phyloP scores from a whole-genome alignment of 2,113 vertebrate genomes.

The Pangasianodon hypophthalmus region DNA sequence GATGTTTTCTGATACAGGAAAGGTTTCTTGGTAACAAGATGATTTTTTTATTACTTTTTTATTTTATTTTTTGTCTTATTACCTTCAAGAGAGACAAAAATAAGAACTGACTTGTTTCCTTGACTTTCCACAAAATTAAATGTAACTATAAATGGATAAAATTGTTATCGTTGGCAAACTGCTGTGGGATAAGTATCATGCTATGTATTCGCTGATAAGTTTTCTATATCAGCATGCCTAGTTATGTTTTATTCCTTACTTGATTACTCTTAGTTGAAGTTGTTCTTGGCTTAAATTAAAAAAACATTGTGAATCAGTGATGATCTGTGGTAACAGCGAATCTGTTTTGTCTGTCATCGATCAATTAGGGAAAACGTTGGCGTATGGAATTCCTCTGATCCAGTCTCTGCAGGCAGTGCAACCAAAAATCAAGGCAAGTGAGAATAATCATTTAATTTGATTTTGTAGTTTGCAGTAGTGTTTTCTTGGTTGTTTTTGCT shows the following conservation, averaged over 20 bases:
- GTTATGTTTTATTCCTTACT: neutral
- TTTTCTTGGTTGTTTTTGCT: neutral
- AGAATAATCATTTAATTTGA: neutral
- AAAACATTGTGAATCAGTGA: neutral
- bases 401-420: conserved; percentile 83
- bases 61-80: neutral
- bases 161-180: neutral
- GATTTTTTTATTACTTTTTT: too few relatives aligned
- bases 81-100: neutral
- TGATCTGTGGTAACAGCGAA: neutral
- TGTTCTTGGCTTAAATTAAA: neutral
- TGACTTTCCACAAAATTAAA: neutral
- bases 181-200: too few relatives aligned
- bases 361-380: conserved; percentile 89
- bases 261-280: neutral
- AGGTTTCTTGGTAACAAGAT: neutral
- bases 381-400: conserved; percentile 89
- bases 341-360: neutral
- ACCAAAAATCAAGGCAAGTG: conserved; percentile 82
- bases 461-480: neutral
- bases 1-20: too few relatives aligned
- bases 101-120: neutral
- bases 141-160: neutral
- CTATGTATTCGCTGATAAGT: neutral
- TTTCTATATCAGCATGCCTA: neutral